These are phyloP conservation scores for Leptinotarsa undecemlineata DNA, from an alignment of 1,140 invertebrate species.

Conservation along the genomic window DNA sequence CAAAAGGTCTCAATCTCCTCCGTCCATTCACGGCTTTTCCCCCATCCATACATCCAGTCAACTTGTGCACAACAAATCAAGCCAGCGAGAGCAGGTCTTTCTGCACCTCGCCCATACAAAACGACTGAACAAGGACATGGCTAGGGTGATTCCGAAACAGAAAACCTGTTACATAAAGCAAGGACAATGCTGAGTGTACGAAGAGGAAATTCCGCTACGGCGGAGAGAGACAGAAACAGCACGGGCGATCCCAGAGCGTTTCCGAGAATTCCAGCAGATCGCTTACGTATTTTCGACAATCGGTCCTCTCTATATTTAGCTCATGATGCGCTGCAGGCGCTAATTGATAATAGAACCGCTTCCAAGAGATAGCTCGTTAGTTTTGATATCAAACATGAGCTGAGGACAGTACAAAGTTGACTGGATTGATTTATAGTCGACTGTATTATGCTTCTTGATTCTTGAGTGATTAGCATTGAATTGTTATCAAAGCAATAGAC, in stretches of 20 bases:
- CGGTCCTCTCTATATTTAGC: slow-evolving; percentile 7
- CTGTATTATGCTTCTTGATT: not conserved
- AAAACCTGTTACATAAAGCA: slow-evolving; percentile 38
- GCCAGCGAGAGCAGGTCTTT: slow-evolving; percentile 16
- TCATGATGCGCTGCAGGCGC: slow-evolving; percentile 5
- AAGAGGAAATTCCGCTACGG: slow-evolving; percentile 45
- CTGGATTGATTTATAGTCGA: not conserved
- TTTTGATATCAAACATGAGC: slow-evolving; percentile 3
- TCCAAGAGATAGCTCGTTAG: not conserved
- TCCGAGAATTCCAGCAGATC: slow-evolving; percentile 22
- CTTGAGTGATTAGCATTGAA: not conserved
- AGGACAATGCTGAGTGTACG: slow-evolving; percentile 48
- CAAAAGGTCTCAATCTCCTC: not conserved
- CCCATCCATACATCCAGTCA: not conserved
- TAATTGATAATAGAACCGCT: slow-evolving; percentile 5
- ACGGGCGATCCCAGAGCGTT: slow-evolving; percentile 24
- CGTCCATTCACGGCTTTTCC: not conserved
- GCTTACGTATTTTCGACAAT: slow-evolving; percentile 15
- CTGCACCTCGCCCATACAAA: slow-evolving; percentile 21
- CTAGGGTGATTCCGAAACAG: slow-evolving; percentile 28
- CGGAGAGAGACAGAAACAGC: slow-evolving; percentile 32
- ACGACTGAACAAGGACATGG: slow-evolving; percentile 19
- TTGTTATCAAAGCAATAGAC: slow-evolving; percentile 34
- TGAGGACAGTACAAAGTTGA: not conserved
- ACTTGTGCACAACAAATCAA: slow-evolving; percentile 19